Percentiles rank a stretch among this genome's conserved stretches.
Evolutionary conservation across 2,888 invertebrate species (phyloP).

Genomic region (Molorchus minor): DNA sequence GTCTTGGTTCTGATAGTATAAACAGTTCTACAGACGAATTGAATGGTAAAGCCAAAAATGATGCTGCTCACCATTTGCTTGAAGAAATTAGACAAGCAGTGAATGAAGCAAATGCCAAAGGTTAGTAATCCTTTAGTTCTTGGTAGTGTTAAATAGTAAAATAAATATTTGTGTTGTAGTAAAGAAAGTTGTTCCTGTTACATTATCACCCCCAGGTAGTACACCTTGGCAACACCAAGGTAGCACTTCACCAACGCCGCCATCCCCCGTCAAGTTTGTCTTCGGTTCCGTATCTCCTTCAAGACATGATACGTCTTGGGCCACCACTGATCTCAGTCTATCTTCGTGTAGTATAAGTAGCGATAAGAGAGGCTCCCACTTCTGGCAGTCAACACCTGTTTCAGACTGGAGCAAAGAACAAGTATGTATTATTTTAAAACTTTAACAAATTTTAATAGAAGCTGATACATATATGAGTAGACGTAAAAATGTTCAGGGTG

Average conservation of each 20-base stretch:
- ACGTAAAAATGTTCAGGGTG: no score
- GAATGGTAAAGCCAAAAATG: slow-evolving; percentile 66
- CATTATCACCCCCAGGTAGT: slow-evolving; percentile 70
- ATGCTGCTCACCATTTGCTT: slow-evolving; percentile 82
- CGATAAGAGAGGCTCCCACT: slow-evolving; percentile 70
- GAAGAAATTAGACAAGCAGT: slow-evolving; percentile 90
- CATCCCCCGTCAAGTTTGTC: slow-evolving; percentile 73
- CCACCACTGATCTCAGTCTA: slow-evolving; percentile 67
- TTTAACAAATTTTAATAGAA: no score
- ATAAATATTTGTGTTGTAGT: slow-evolving; percentile 61
- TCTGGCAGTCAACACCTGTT: slow-evolving; percentile 76
- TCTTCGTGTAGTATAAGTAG: slow-evolving; percentile 72
- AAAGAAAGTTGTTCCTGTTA: slow-evolving; percentile 73
- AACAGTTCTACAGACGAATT: slow-evolving; percentile 72
- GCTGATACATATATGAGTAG: no score
- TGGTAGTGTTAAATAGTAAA: slow-evolving; percentile 7
- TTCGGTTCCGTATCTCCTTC: slow-evolving; percentile 68
- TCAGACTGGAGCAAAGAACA: slow-evolving; percentile 83
- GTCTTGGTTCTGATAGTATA: slow-evolving; percentile 66
- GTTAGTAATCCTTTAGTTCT: slow-evolving; percentile 60
- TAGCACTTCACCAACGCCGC: slow-evolving; percentile 65
- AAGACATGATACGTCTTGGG: slow-evolving; percentile 63
- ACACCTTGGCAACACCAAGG: slow-evolving; percentile 68
- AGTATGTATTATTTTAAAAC: slow-evolving; percentile 60
- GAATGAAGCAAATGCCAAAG: slow-evolving; percentile 87